Evolutionary conservation across 1,140 invertebrate genomes (phyloP).

Genomic region (Heliothis virescens): DNA sequence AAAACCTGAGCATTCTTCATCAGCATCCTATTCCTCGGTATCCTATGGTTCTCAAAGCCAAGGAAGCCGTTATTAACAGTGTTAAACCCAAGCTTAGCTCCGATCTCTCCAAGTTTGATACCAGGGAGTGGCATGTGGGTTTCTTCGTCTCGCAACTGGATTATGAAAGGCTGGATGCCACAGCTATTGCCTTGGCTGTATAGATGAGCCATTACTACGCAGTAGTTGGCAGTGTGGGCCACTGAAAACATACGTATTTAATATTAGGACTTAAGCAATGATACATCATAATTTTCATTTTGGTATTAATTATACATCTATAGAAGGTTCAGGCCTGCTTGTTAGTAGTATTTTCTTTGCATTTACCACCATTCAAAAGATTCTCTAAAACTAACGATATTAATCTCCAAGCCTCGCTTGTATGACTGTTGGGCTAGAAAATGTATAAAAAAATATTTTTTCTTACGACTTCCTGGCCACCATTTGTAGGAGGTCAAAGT

Average conservation of each 20-base stretch:
- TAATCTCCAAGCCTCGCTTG: too few relatives aligned
- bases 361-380: too few relatives aligned
- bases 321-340: too few relatives aligned
- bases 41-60: slow-evolving; percentile 94
- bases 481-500: slow-evolving; percentile 96
- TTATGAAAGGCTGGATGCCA: slow-evolving; percentile 97
- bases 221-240: slow-evolving; percentile 96
- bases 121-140: slow-evolving; percentile 95
- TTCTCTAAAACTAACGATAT: too few relatives aligned
- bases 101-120: slow-evolving; percentile 97
- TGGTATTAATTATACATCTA: too few relatives aligned
- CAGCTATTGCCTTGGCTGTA: slow-evolving; percentile 92
- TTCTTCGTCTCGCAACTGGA: slow-evolving; percentile 94
- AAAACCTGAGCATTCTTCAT: slow-evolving; percentile 97
- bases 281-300: background rate
- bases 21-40: slow-evolving; percentile 95
- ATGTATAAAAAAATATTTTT: too few relatives aligned
- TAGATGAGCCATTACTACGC: slow-evolving; percentile 95
- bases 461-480: slow-evolving; percentile 96
- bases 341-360: too few relatives aligned
- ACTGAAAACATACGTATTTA: slow-evolving; percentile 86
- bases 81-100: slow-evolving; percentile 96
- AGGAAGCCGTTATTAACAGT: slow-evolving; percentile 96
- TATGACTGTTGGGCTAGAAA: background rate
- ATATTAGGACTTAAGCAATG: too few relatives aligned